These are phyloP conservation scores for Nemopilema nomurai DNA, from an alignment of 30 jellyfish, hydroid and myxozoan species.

Conservation along the genomic window DNA sequence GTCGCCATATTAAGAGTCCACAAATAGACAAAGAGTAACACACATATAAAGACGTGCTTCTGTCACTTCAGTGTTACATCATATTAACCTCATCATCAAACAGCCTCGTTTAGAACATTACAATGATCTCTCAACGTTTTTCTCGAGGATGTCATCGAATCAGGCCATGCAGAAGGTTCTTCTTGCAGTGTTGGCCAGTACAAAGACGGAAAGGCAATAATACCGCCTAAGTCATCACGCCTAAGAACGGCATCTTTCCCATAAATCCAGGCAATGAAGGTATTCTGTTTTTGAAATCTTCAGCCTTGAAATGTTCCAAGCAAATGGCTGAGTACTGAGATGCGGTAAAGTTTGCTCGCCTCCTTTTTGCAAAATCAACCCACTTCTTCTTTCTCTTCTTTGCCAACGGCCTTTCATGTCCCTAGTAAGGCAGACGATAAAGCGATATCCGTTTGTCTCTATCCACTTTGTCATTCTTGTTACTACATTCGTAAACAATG, in stretches of 20 bases:
- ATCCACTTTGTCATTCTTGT: slow-evolving; percentile 17
- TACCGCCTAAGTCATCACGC: slow-evolving; percentile 14
- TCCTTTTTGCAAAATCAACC: slow-evolving; percentile 1
- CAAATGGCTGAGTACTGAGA: slow-evolving; percentile 17
- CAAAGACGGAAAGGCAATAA: slow-evolving; percentile 1
- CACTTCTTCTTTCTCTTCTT: slow-evolving; percentile 19
- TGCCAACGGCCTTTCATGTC: slow-evolving; percentile 14
- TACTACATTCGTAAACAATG: slow-evolving; percentile 6
- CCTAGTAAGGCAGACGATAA: slow-evolving; percentile 13
- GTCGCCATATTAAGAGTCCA: too few species aligned
- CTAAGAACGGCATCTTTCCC: slow-evolving; percentile 12
- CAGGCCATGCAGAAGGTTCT: slow-evolving; percentile 21
- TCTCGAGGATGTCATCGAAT: neutral
- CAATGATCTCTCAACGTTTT: slow-evolving; percentile 5
- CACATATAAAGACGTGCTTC: neutral
- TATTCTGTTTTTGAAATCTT: slow-evolving; percentile 6
- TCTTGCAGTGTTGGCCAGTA: neutral
- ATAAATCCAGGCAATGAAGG: slow-evolving; percentile 13
- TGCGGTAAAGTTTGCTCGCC: slow-evolving; percentile 18
- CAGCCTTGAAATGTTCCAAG: slow-evolving; percentile 8
- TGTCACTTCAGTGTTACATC: neutral
- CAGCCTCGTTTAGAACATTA: neutral
- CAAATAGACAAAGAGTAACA: neutral
- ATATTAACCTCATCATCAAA: neutral
- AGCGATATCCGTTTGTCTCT: slow-evolving; percentile 15